Evolutionary conservation across 64 coral and sea anemone genomes (phyloP).

Genomic region (Actinia equina): DNA sequence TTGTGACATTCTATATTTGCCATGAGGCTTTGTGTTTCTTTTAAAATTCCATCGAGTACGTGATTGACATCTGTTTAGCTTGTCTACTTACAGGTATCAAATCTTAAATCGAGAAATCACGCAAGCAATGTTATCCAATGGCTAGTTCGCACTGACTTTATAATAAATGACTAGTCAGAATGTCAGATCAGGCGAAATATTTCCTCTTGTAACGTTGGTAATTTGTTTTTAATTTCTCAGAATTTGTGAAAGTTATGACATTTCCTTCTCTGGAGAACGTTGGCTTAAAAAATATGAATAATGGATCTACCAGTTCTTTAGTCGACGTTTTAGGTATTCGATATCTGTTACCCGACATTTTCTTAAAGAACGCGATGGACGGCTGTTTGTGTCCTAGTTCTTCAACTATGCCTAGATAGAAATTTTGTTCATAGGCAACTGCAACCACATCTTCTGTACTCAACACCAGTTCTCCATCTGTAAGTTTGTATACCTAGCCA

Average conservation of each 20-base stretch:
- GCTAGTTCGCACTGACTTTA: too few species aligned
- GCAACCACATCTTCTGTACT: not conserved
- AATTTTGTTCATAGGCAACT: not conserved
- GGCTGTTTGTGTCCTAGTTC: not conserved
- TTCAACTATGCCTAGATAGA: not conserved
- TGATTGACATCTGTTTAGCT: too few species aligned
- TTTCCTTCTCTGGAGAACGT: not conserved
- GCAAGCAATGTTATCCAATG: too few species aligned
- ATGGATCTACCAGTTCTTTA: not conserved
- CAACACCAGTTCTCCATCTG: not conserved
- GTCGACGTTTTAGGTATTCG: not conserved
- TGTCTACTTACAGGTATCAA: too few species aligned
- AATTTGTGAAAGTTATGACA: not conserved
- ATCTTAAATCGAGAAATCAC: too few species aligned
- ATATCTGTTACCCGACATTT: not conserved
- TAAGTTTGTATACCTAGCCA: not conserved
- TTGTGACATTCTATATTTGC: too few species aligned
- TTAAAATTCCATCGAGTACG: too few species aligned
- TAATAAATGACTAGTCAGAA: too few species aligned
- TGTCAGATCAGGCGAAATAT: too few species aligned
- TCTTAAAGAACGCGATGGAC: not conserved
- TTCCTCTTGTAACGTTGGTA: too few species aligned
- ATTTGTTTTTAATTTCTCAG: not conserved
- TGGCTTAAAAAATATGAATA: conserved; percentile 3
- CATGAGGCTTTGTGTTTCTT: too few species aligned